Percentiles rank a stretch among this genome's conserved stretches.
Conservation (phyloP, 1,140 invertebrate species). For the Trichoplusia ni region DNA sequence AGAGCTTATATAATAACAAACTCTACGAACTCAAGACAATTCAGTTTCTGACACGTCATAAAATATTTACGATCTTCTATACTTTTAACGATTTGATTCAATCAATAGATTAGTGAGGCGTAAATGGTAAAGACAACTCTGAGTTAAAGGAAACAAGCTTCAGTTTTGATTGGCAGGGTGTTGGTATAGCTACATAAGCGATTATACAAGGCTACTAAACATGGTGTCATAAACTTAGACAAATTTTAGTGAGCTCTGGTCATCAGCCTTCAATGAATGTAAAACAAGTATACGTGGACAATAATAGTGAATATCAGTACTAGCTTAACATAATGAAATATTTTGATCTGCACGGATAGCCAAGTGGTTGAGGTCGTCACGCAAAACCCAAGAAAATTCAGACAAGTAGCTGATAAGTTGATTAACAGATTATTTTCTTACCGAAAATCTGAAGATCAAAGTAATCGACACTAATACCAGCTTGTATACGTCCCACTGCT, state of each 20-base stretch:
- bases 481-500: too few species aligned
- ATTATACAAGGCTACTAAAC: conserved; percentile 40
- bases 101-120: conserved; percentile 29
- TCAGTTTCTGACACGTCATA: conserved; percentile 7
- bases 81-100: conserved; percentile 31
- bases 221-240: conserved; percentile 49
- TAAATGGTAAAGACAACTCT: conserved; percentile 4
- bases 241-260: conserved; percentile 43
- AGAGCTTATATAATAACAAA: too few species aligned
- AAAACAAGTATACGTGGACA: not conserved
- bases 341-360: too few species aligned
- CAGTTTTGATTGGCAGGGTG: not conserved
- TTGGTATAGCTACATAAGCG: conserved; percentile 29
- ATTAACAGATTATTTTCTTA: too few species aligned
- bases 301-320: not conserved
- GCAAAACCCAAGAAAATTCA: too few species aligned
- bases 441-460: too few species aligned
- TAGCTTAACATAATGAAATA: too few species aligned
- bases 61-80: conserved; percentile 15
- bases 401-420: too few species aligned
- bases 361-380: too few species aligned
- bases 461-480: too few species aligned
- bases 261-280: conserved; percentile 33
- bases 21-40: not conserved
- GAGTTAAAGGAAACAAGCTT: not conserved